These are phyloP conservation scores for Phalacrocorax pelagicus DNA, from an alignment of 2,113 vertebrate genomes.

Conservation along the genomic window DNA sequence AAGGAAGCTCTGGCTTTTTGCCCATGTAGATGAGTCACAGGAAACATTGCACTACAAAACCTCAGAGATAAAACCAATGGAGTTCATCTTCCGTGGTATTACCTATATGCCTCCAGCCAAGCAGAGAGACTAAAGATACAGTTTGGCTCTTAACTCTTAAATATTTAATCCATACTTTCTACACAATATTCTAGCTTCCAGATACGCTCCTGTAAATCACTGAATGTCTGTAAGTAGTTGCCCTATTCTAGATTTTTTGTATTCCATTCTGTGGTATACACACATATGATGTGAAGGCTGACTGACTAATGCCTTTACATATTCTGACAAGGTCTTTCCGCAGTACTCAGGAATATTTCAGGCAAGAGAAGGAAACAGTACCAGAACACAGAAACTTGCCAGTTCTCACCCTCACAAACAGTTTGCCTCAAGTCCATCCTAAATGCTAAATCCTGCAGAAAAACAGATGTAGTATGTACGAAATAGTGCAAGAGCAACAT, in stretches of 20 bases:
- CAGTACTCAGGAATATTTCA: slow-evolving; percentile 5
- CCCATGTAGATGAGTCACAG: background rate
- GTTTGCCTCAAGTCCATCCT: background rate
- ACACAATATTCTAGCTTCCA: background rate
- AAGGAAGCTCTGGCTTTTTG: background rate
- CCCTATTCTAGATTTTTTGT: background rate
- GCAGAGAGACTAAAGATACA: background rate
- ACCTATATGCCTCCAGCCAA: background rate
- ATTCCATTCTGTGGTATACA: background rate
- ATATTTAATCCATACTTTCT: slow-evolving; percentile 41
- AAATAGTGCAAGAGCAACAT: background rate
- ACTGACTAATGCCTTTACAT: slow-evolving; percentile 24
- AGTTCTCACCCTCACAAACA: background rate
- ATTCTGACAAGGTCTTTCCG: slow-evolving; percentile 42
- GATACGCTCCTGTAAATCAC: slow-evolving; percentile 11
- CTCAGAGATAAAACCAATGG: background rate
- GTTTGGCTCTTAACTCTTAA: slow-evolving; percentile 21
- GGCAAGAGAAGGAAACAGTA: background rate
- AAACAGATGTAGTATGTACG: background rate
- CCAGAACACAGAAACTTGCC: slow-evolving; percentile 1
- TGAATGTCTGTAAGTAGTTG: background rate
- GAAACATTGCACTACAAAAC: background rate
- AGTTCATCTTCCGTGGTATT: background rate
- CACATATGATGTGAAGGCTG: slow-evolving; percentile 3
- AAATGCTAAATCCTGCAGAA: slow-evolving; percentile 5